Conservation (phyloP, 2,113 vertebrate genomes). For the Datnioides undecimradiatus region DNA sequence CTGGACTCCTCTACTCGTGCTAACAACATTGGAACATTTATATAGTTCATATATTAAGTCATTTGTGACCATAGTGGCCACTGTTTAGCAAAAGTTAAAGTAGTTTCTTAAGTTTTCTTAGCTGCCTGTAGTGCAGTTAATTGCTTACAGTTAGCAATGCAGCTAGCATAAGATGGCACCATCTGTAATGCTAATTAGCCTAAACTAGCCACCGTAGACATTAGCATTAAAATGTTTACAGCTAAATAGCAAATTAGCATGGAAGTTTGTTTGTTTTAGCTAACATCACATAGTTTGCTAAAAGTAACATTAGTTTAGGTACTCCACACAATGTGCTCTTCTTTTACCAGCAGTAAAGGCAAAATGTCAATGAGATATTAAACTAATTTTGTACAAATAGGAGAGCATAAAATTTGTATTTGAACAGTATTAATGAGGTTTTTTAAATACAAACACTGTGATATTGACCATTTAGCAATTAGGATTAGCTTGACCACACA, state of each 20-base stretch:
- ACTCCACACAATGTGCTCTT: no score
- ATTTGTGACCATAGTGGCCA: neutral
- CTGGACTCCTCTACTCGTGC: no score
- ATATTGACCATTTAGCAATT: no score
- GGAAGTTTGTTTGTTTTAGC: neutral
- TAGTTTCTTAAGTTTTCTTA: neutral
- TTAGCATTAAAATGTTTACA: neutral
- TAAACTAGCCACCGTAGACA: neutral
- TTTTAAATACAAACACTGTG: no score
- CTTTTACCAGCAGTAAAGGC: no score
- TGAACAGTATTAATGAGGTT: no score
- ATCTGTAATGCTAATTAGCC: no score
- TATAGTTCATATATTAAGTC: neutral
- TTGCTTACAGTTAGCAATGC: neutral
- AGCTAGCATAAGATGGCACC: neutral
- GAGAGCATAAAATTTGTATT: no score
- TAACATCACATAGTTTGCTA: neutral
- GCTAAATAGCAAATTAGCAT: neutral
- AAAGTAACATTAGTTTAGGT: neutral
- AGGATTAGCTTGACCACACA: neutral
- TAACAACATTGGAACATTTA: no score
- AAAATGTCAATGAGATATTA: no score
- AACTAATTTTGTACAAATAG: no score
- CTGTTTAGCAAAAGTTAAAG: neutral
- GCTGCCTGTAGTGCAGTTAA: neutral